phyloP scores from a whole-genome alignment of 2,797 vertebrate genomes.

The Ataeniobius toweri region DNA sequence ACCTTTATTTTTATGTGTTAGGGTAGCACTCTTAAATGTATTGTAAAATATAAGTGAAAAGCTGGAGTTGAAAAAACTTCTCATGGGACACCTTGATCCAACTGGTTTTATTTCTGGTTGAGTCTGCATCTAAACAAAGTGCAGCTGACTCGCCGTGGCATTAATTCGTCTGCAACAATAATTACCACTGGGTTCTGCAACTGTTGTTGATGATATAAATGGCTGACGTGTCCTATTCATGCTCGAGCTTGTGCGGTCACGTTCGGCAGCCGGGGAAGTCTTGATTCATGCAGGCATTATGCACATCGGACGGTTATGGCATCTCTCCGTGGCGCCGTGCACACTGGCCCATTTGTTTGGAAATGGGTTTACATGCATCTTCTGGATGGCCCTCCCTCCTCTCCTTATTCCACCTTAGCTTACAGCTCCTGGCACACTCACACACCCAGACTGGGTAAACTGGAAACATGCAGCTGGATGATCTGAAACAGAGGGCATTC shows the following conservation, averaged over 20 bases:
- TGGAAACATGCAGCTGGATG: slow-evolving; percentile 22
- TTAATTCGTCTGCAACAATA: slow-evolving; percentile 21
- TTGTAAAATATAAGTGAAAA: no score
- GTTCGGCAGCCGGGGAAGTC: slow-evolving; percentile 60
- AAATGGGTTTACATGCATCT: slow-evolving; percentile 80
- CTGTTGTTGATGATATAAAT: slow-evolving; percentile 47
- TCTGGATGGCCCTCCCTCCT: slow-evolving; percentile 48
- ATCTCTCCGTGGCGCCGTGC: slow-evolving; percentile 63
- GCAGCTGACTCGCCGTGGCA: slow-evolving; percentile 20
- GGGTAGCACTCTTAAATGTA: no score
- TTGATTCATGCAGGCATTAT: slow-evolving; percentile 78
- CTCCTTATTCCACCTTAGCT: slow-evolving; percentile 40
- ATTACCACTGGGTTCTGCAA: slow-evolving; percentile 29
- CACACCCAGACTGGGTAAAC: slow-evolving; percentile 19
- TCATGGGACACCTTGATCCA: neutral
- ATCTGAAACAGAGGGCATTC: slow-evolving; percentile 27
- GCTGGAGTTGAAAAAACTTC: no score
- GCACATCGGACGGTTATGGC: slow-evolving; percentile 75
- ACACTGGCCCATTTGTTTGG: slow-evolving; percentile 74
- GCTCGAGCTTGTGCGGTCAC: slow-evolving; percentile 72
- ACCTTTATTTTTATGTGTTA: no score
- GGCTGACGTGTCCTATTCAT: slow-evolving; percentile 52
- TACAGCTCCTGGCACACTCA: slow-evolving; percentile 21
- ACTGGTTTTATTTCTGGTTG: neutral
- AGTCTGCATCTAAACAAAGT: neutral